Conservation (phyloP, 2,888 invertebrate species). For the Melanostoma scalare region DNA sequence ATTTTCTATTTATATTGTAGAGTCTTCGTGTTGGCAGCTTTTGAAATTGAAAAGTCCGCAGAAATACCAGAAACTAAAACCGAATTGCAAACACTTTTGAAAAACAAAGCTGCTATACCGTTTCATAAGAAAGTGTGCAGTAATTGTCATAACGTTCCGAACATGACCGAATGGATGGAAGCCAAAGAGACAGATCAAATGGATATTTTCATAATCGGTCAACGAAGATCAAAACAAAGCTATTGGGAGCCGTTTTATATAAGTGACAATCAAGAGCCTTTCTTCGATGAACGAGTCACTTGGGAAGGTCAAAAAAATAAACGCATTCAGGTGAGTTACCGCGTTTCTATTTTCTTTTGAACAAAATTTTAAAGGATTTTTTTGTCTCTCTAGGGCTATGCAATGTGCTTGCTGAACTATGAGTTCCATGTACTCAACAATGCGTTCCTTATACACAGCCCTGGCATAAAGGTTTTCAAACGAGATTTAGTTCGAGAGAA, state of each 20-base stretch:
- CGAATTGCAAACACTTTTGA: conserved; percentile 74
- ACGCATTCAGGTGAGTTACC: conserved; percentile 77
- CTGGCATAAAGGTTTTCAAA: conserved; percentile 91
- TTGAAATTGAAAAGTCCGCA: conserved; percentile 86
- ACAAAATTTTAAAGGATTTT: not conserved
- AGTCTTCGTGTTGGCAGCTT: conserved; percentile 91
- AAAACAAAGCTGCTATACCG: conserved; percentile 64
- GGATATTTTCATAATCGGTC: conserved; percentile 87
- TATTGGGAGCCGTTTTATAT: conserved; percentile 97
- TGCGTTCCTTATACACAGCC: conserved; percentile 93
- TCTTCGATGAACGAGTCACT: conserved; percentile 93
- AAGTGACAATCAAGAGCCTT: conserved; percentile 92
- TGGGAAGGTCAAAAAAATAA: conserved; percentile 91
- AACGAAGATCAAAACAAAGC: conserved; percentile 86
- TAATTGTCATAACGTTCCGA: conserved; percentile 76
- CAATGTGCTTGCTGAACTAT: conserved; percentile 93
- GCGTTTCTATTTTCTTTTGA: conserved; percentile 1
- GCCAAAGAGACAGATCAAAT: conserved; percentile 57
- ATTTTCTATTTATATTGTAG: conserved; percentile 77
- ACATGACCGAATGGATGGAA: conserved; percentile 72
- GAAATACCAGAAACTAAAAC: conserved; percentile 75
- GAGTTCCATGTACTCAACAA: conserved; percentile 94
- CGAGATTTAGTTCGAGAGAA: conserved; percentile 87
- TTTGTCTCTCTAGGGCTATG: conserved; percentile 87
- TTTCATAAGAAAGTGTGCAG: conserved; percentile 76